Evolutionary conservation across 2,888 invertebrate species (phyloP), one percentile per base, ranked within the genome.

Genomic region (Papilio demoleus): DNA sequence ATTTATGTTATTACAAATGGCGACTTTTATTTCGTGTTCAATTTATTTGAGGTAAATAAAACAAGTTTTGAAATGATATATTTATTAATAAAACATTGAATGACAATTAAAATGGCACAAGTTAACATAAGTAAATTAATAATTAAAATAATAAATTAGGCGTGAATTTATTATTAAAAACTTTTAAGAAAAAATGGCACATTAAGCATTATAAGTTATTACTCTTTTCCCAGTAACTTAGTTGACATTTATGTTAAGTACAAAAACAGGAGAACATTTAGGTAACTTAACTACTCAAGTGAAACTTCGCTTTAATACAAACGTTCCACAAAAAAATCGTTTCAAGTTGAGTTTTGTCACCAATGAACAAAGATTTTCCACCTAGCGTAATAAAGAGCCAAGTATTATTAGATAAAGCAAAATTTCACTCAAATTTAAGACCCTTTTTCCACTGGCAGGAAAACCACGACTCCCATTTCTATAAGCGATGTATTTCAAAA

Each of bases 21-120:
- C 67, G 65, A 24, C 68, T 71, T 75, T 71, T 70, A 71, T 72
- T 77, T 73, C 9, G 9, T 65, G 42, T 70, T 65, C n/a, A 63
- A 34, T 64, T 12, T 24, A 12, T 24, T 24, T 17, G 6, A 50
- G 1, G 4, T 1, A 77, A 77, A 77, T 76, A 74, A 78, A 78
- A 78, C 72, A 74, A 71, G 74, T 73, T 50, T 79, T 77, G 77
- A 79, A 78, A 83, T 83, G 85, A 84, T n/a, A 81, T 77, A 76
- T 65, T 65, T 65, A 65, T 67, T 70, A 70, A 65, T 72, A 77
- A 70, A 76, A 79, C 78, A 77, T 72, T 72, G 71, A 79, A 71
- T 77, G 76, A 77, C 73, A 75, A 72, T 68, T 71, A 73, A 75
- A 75, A 84, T 83, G 86, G 81, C 83, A 84, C 84, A 69, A 68